These are phyloP conservation scores for Strongylocentrotus purpuratus DNA, from an alignment of 35 echinoderm and acorn worm species.

Conservation along the genomic window DNA sequence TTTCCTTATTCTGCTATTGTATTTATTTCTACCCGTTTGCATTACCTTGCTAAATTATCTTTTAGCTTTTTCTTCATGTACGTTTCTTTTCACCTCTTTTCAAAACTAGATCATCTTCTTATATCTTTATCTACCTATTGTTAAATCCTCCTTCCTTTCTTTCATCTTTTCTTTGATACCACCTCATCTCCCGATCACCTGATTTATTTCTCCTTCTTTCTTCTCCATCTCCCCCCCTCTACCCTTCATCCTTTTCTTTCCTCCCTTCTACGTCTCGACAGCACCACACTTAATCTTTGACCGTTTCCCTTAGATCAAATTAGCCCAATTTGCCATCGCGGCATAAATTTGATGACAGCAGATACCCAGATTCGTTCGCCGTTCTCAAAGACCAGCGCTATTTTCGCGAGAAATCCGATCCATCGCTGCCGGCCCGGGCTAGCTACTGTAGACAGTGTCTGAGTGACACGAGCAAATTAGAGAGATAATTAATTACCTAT, in stretches of 20 bases:
- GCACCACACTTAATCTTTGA: not conserved
- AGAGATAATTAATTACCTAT: slow-evolving; percentile 41
- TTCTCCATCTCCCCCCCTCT: not conserved
- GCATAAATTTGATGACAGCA: slow-evolving; percentile 17
- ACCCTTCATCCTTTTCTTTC: not conserved
- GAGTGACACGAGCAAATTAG: slow-evolving; percentile 35
- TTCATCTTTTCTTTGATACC: not conserved
- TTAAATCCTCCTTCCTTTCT: not conserved
- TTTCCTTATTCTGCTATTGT: not conserved
- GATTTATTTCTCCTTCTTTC: slow-evolving; percentile 20
- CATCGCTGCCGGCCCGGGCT: not conserved
- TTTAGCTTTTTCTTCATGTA: not conserved
- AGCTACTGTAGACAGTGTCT: not conserved
- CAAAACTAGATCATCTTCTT: not conserved
- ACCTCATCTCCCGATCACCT: not conserved
- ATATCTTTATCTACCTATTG: too few relatives aligned
- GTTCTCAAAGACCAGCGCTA: not conserved
- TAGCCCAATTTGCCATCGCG: not conserved
- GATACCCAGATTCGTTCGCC: not conserved
- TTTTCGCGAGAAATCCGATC: not conserved
- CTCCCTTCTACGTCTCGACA: not conserved
- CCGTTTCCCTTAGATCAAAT: not conserved
- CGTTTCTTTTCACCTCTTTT: not conserved
- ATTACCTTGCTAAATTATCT: not conserved
- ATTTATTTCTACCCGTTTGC: not conserved